Evolutionary conservation across 2,888 invertebrate species (phyloP), one percentile per base, ranked within the genome.

Genomic region (Polymixis flavicincta): DNA sequence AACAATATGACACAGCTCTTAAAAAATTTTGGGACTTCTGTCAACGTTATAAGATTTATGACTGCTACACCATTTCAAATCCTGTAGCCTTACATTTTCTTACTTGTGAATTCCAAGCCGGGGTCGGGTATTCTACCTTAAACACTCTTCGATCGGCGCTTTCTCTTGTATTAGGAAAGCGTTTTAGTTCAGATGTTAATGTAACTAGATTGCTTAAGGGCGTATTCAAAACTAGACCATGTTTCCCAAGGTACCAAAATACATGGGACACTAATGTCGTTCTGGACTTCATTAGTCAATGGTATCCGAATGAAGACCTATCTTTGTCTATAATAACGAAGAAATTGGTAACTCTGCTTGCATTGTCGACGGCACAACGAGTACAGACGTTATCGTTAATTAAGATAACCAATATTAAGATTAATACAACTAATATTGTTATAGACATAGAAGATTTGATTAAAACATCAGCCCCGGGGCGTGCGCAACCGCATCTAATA

Each of bases 251-350:
- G 22, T 60, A 60, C 6, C 37, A 60, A 37, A 22, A 37, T 6
- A 60, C 60, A 0, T 60, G 60, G 60, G 32, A 60, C 60, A 32
- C 60, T 9, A 60, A 60, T 13, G 6, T 60, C 32, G 32, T 60
- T 5, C 32, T 60, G 2, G 60, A 60, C 11, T 60, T 22, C 11
- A 11, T 60, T 22, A 37, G 32, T 2, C 9, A 60, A 22, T 60
- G 60, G 60, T 60, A 60, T 37, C 60, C 60, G 5, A 60, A 60
- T 60, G 32, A 60, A 6, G 5, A 60, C n/a, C n/a, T n/a, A n/a
- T n/a, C n/a, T n/a, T n/a, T n/a, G n/a, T n/a, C n/a, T n/a, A n/a
- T n/a, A n/a, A n/a, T n/a, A n/a, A n/a, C n/a, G n/a, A n/a, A n/a
- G n/a, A n/a, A n/a, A n/a, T n/a, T n/a, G n/a, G n/a, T n/a, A n/a